A percentile compares a stretch with the other conserved stretches of the same genome.
Evolutionary conservation across 2,888 invertebrate genomes (phyloP).

Genomic region (Alloscopus bannaensis): DNA sequence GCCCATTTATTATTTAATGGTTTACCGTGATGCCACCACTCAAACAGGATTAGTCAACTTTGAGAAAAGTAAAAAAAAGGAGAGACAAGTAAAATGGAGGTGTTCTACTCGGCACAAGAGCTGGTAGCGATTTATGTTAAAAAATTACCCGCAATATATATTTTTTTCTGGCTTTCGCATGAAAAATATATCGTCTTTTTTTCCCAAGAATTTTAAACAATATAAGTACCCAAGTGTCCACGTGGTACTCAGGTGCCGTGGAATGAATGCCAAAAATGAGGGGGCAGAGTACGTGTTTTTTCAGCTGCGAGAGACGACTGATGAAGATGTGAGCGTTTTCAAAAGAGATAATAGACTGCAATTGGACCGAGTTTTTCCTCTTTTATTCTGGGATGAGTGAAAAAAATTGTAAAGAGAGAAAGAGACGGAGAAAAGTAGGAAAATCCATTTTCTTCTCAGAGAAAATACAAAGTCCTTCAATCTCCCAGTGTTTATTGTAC

Average conservation of each 20-base stretch:
- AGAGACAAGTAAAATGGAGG: background rate
- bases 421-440: background rate
- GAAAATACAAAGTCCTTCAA: no score
- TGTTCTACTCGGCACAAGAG: background rate
- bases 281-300: no score
- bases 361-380: slow-evolving; percentile 7
- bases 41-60: slow-evolving; percentile 45
- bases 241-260: no score
- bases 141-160: slow-evolving; percentile 1
- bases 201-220: no score
- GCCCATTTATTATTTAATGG: slow-evolving; percentile 54
- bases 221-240: no score
- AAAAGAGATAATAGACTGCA: slow-evolving; percentile 1
- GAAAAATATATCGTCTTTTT: no score
- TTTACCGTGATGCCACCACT: slow-evolving; percentile 43
- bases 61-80: background rate
- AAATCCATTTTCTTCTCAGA: background rate
- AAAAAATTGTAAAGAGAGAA: background rate
- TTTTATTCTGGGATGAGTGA: background rate
- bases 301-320: background rate
- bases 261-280: no score
- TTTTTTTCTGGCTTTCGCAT: background rate
- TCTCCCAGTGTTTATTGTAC: no score
- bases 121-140: background rate
- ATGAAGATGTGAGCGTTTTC: slow-evolving; percentile 5